A percentile compares a stretch with the other conserved stretches of the same genome.
Conservation (phyloP, 2,888 invertebrate species). For the Oegoconia quadripuncta region DNA sequence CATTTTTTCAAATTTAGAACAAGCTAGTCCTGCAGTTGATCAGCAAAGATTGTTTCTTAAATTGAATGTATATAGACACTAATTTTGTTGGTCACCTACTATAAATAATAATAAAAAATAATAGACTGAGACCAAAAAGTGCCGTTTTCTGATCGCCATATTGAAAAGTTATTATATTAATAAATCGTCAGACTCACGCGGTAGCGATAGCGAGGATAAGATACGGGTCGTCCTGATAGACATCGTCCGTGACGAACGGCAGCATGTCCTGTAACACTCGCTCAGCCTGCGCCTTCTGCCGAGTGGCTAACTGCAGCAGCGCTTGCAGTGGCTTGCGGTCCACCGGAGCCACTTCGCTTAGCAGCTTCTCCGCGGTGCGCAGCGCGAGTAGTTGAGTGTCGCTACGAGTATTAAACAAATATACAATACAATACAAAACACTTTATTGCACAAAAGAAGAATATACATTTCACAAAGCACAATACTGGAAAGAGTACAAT, state of each 20-base stretch:
- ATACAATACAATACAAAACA: neutral
- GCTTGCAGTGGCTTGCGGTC: conserved; percentile 87
- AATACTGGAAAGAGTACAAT: too few relatives aligned
- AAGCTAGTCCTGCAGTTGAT: too few relatives aligned
- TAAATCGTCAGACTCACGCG: conserved; percentile 61
- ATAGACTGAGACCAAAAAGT: too few relatives aligned
- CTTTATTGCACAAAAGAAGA: too few relatives aligned
- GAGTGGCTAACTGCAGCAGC: conserved; percentile 89
- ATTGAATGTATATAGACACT: too few relatives aligned
- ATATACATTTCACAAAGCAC: too few relatives aligned
- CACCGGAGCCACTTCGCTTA: conserved; percentile 85
- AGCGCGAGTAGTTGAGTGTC: conserved; percentile 90
- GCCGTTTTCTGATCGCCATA: neutral
- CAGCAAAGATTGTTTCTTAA: too few relatives aligned
- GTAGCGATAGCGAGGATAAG: conserved; percentile 91
- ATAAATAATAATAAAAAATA: too few relatives aligned
- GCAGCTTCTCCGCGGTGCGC: conserved; percentile 85
- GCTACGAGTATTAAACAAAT: conserved; percentile 45
- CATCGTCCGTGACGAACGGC: conserved; percentile 84
- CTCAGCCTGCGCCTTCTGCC: conserved; percentile 91
- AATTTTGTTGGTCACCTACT: too few relatives aligned
- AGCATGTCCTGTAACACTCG: conserved; percentile 87
- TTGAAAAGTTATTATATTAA: neutral
- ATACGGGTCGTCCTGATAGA: conserved; percentile 88
- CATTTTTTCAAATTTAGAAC: too few relatives aligned